Evolutionary conservation across 2,888 invertebrate genomes (phyloP), one percentile per base, ranked within the genome.

Genomic region (Sinopyrophorus schimmeli): DNA sequence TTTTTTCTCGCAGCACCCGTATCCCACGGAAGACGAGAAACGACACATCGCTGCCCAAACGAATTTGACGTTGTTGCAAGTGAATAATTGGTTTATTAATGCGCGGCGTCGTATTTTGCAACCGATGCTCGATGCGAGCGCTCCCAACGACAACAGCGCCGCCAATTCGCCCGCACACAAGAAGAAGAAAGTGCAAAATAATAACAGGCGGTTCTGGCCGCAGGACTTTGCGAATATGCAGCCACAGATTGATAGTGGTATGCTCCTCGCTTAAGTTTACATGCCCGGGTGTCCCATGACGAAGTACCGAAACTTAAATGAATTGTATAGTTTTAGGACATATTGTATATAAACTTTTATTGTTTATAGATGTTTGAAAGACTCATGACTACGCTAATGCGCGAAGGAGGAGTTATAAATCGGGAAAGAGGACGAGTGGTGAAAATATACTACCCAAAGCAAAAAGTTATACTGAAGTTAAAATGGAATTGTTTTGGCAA

Each of bases 1-100:
- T 37, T 15, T 48, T 49, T 43, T 54, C 47, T 69, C 71, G 1
- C 76, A 94, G 92, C 94, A 94, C 75, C 94, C 94, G 0, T 95
- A 95, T 71, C 95, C 95, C 0, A 93, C 93, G 35, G 94, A 94
- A 72, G 94, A 94, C 67, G 93, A 95, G 71, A 95, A 95, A 72
- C 82, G 92, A 18, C 85, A 89, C 54, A 87, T 95, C 50, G 92
- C 93, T 1, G 84, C 86, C 15, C 90, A 93, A 72, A 94, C 94
- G 20, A 86, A 92, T 64, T 80, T 95, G 44, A 93, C 93, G 0
- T 74, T 92, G 37, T 77, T 92, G 28, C 92, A 92, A 75, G 92
- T 94, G 54, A 92, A 92, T 76, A 92, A 91, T 69, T 92, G 92
- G 91, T 92, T 95, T 74, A 94, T 95, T 58, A 95, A 95, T 76